phyloP scores from a whole-genome alignment of 2,888 invertebrate species.

The Agrochola macilenta region DNA sequence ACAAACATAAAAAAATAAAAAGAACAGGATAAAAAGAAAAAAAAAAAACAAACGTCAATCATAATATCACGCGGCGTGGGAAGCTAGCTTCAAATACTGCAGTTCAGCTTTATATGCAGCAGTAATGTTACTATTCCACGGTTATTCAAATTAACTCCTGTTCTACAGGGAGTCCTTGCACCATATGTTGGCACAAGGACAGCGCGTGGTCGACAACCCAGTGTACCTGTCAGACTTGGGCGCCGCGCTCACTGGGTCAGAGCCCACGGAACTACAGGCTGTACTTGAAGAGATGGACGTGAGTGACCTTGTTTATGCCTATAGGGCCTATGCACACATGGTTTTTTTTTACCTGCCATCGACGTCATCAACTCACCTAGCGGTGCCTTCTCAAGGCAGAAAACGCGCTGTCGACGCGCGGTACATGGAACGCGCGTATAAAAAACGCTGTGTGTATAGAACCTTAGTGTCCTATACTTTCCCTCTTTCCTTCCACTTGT shows the following conservation, averaged over 20 bases:
- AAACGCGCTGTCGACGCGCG: background rate
- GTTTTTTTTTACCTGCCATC: background rate
- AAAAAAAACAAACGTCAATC: background rate
- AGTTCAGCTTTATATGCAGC: background rate
- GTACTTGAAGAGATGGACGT: constrained; percentile 98
- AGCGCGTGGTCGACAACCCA: constrained; percentile 99
- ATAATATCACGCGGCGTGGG: background rate
- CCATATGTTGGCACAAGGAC: constrained; percentile 99
- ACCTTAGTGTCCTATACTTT: too few relatives aligned
- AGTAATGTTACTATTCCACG: background rate
- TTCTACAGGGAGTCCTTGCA: constrained; percentile 96
- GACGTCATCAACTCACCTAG: background rate
- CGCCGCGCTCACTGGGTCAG: constrained; percentile 98
- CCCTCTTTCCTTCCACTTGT: background rate
- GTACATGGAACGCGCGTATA: background rate
- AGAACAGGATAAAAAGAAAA: background rate
- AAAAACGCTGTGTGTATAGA: background rate
- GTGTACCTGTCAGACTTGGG: constrained; percentile 99
- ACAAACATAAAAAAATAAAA: background rate
- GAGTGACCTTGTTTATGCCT: constrained; percentile 77
- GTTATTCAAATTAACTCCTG: background rate
- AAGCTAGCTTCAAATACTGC: background rate
- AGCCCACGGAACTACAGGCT: constrained; percentile 97
- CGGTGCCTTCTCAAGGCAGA: background rate
- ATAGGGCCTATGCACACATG: too few relatives aligned